Percentiles rank a stretch among this genome's conserved stretches.
Conservation (phyloP, 2,888 invertebrate species). For the Schizaphis graminum region DNA sequence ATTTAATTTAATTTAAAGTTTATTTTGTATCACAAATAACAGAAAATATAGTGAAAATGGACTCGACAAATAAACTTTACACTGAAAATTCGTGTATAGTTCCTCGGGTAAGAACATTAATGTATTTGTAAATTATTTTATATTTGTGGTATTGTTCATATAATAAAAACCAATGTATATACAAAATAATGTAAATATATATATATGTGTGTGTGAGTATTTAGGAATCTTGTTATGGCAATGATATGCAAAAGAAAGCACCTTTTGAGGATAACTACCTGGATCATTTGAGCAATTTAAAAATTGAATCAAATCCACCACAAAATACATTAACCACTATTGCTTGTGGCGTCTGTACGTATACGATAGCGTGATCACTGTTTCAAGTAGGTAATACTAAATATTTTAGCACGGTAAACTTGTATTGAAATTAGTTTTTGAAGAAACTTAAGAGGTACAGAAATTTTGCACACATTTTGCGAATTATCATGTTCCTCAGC, state of each 20-base stretch:
- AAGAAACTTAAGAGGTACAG: too few species aligned
- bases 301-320: constrained; percentile 71
- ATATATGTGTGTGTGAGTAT: neutral
- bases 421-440: too few species aligned
- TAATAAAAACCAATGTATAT: too few species aligned
- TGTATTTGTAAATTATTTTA: neutral
- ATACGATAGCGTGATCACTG: neutral
- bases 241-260: constrained; percentile 65
- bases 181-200: too few species aligned
- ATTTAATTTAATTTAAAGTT: neutral
- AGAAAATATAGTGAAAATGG: constrained; percentile 5
- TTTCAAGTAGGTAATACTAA: too few species aligned
- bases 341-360: constrained; percentile 74
- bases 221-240: neutral
- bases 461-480: too few species aligned
- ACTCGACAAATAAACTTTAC: neutral
- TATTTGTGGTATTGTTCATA: too few species aligned
- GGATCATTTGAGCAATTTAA: constrained; percentile 74
- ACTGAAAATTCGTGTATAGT: neutral
- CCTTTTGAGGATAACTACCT: constrained; percentile 72
- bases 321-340: constrained; percentile 74
- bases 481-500: too few species aligned
- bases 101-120: constrained; percentile 3
- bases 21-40: too few species aligned
- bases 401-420: too few species aligned